Percentiles rank a stretch among this genome's conserved stretches.
phyloP scores from a whole-genome alignment of 2,797 vertebrate species.

The Onychomys torridus region DNA sequence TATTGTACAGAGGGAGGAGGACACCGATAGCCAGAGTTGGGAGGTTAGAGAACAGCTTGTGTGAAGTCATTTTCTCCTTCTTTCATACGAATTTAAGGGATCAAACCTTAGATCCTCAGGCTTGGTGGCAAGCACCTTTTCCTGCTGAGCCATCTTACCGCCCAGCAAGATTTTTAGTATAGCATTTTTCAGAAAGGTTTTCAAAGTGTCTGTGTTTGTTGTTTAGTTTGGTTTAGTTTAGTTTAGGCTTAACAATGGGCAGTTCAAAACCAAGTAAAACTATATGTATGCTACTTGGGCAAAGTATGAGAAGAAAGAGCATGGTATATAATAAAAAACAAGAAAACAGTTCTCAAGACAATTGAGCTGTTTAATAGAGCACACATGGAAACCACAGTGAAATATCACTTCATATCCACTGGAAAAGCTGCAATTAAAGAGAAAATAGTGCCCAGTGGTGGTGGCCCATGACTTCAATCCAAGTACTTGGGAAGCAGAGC shows the following conservation, averaged over 20 bases:
- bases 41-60: background rate
- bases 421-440: constrained; percentile 6
- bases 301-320: background rate
- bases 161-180: constrained; percentile 84
- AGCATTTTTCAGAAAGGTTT: constrained; percentile 53
- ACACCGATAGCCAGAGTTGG: background rate
- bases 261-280: constrained; percentile 20
- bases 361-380: background rate
- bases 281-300: background rate
- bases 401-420: background rate
- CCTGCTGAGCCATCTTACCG: background rate
- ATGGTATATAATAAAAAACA: background rate
- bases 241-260: background rate
- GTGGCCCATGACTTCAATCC: no score
- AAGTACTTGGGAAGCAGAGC: no score
- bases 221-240: background rate
- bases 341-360: constrained; percentile 44
- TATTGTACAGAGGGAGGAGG: background rate
- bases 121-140: background rate
- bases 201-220: background rate
- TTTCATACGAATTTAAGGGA: background rate
- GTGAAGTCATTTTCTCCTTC: background rate
- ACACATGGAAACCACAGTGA: constrained; percentile 2
- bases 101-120: background rate
- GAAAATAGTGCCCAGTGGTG: no score